phyloP scores from a whole-genome alignment of 2,888 invertebrate genomes.

The Eilema sororculum region DNA sequence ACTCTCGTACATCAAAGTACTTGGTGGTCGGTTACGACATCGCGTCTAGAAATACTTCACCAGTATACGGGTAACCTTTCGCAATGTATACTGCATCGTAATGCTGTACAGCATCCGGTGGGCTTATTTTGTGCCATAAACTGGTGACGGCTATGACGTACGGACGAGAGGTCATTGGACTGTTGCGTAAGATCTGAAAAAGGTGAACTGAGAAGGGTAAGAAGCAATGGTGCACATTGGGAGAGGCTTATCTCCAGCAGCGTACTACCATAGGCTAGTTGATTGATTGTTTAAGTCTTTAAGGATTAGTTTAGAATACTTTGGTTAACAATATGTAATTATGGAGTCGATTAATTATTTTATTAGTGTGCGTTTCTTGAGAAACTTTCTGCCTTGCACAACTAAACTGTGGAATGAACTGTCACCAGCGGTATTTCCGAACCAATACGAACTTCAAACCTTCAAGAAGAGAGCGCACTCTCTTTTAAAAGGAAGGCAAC shows the following conservation, averaged over 20 bases:
- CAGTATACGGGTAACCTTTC: slow-evolving; percentile 13
- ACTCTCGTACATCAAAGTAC: slow-evolving; percentile 27
- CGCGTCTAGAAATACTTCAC: slow-evolving; percentile 31
- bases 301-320: neutral
- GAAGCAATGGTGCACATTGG: no score
- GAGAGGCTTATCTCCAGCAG: no score
- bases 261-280: no score
- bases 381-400: no score
- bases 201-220: no score
- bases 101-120: slow-evolving; percentile 35
- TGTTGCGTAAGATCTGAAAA: neutral
- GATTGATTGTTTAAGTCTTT: neutral
- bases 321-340: neutral
- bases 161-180: slow-evolving; percentile 12
- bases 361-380: no score
- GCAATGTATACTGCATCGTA: slow-evolving; percentile 31
- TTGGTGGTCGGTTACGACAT: slow-evolving; percentile 23
- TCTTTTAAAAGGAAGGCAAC: no score
- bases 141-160: slow-evolving; percentile 28
- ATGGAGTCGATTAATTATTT: neutral
- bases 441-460: no score
- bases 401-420: no score
- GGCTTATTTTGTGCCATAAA: slow-evolving; percentile 14
- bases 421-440: no score
- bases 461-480: no score